These are phyloP conservation scores for Sipha maydis DNA, from an alignment of 2,888 invertebrate genomes.

Conservation along the genomic window DNA sequence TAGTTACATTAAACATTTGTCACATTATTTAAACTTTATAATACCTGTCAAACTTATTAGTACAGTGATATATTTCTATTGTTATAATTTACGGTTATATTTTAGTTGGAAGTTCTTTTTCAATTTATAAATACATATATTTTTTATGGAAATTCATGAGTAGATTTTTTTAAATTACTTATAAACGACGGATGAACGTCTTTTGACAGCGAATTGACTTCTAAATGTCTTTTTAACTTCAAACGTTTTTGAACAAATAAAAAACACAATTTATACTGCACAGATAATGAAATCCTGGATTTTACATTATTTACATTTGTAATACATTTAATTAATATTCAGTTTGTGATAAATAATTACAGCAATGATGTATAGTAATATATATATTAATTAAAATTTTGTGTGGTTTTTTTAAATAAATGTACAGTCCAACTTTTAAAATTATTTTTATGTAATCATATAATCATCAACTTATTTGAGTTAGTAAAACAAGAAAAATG, in stretches of 20 bases:
- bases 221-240: no score
- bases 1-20: neutral
- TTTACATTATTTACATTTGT: neutral
- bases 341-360: neutral
- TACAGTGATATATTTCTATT: neutral
- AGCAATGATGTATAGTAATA: no score
- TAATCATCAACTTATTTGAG: no score
- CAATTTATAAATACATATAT: neutral
- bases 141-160: neutral
- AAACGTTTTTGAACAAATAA: neutral
- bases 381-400: no score
- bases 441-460: no score
- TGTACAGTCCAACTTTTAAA: no score
- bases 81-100: neutral
- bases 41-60: slow-evolving; percentile 10
- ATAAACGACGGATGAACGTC: neutral
- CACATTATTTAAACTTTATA: neutral
- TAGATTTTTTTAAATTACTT: neutral
- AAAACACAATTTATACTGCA: neutral
- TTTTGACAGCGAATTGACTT: neutral
- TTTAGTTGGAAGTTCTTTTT: neutral
- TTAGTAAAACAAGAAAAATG: no score
- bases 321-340: neutral
- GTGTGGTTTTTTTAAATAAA: no score
- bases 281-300: neutral